Base-by-base conservation (phyloP, 2,888 invertebrate species). In the Noctua janthina region DNA sequence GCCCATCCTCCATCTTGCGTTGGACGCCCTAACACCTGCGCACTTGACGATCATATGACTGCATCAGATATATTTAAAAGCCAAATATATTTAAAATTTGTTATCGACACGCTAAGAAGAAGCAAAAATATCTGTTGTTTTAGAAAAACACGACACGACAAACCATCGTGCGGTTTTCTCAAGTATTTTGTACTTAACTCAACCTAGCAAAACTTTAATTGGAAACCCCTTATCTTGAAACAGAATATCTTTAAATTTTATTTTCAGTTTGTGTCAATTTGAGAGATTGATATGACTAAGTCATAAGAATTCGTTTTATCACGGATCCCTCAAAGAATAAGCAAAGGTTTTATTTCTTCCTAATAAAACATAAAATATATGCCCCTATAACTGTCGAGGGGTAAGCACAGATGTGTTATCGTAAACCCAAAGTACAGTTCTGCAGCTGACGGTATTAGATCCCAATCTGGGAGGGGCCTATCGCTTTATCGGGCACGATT, bases 281-380 rank as follows among this genome's bases (percentile, higher is more conserved):
- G 3, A 8, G 13, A 20, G 1, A 51, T 51, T 39, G 6, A n/a
- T 23, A 49, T 35, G 5, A 54, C 4, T 35, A 43, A 59, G 23
- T 29, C 46, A 54, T 77, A 68, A 68, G 17, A 68, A 69, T 46
- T 62, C 17, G 5, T 64, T 77, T 62, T n/a, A 46, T 83, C 51
- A 17, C 17, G 1, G 10, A 59, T 15, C 39, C 43, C 69, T 79
- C 20, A 67, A 71, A 83, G 39, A 51, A 67, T 62, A 62, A 59
- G 29, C 35, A 43, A 39, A 56, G 82, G 17, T 51, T 81, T 70
- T 64, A 77, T 66, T 1, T 23, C 66, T 46, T 54, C 23, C 56
- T 59, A 79, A 78, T 84, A 82, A 83, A 78, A 78, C 64, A 83
- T 83, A 81, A 78, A 70, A 78, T 83, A 59, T 84, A 78, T 84